These are phyloP conservation scores for Falco peregrinus DNA, from an alignment of 2,797 vertebrate species.

Conservation along the genomic window DNA sequence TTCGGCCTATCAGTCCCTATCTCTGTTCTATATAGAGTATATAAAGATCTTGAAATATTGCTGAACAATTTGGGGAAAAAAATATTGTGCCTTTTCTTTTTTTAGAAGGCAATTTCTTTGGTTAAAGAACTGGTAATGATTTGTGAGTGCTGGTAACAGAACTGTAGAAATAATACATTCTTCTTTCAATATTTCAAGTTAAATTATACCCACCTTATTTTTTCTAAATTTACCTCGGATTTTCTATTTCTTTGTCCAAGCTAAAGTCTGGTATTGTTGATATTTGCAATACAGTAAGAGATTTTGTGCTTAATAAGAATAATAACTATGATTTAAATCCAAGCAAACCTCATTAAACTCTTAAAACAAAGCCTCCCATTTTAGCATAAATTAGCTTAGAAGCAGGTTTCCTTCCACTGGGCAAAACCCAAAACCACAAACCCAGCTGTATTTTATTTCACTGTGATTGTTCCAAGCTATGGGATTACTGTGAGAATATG, in stretches of 20 bases:
- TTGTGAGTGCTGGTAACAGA: constrained; percentile 3
- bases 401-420: not conserved
- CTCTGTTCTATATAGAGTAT: not conserved
- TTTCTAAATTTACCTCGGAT: not conserved
- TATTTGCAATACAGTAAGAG: not conserved
- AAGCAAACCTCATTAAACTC: constrained; percentile 4
- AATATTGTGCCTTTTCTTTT: not conserved
- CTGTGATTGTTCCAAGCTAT: not conserved
- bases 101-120: not conserved
- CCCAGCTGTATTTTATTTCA: not conserved
- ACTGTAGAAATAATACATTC: not conserved
- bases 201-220: not conserved
- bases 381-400: not conserved
- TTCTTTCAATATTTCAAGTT: not conserved
- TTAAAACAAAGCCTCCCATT: constrained; percentile 16
- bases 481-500: not conserved
- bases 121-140: constrained; percentile 18
- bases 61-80: not conserved
- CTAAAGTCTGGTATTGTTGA: constrained; percentile 1
- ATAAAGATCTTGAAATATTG: not conserved
- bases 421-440: not conserved
- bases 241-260: not conserved
- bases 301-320: not conserved
- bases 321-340: constrained; percentile 19
- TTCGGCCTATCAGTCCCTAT: not conserved